Conservation (phyloP, 2,113 vertebrate species). For the Pelvicachromis taeniatus region DNA sequence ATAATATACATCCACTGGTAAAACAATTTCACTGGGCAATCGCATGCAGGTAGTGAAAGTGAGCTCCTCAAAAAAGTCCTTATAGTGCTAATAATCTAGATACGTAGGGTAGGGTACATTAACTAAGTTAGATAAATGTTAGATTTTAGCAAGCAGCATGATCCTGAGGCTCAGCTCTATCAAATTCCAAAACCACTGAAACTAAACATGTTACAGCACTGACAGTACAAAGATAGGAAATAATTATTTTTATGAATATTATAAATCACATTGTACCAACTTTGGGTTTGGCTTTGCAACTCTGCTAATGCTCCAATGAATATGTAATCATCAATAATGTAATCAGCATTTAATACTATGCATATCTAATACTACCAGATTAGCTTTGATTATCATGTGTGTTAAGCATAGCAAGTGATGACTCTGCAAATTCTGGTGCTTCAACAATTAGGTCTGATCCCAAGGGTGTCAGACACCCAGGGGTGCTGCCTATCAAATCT, state of each 20-base stretch:
- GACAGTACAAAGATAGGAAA: background rate
- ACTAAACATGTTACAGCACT: background rate
- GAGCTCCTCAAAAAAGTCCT: background rate
- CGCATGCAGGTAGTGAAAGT: too few species aligned
- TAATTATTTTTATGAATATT: background rate
- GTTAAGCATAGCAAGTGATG: background rate
- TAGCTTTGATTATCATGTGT: slow-evolving; percentile 12
- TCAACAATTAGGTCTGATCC: slow-evolving; percentile 23
- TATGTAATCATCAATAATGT: background rate
- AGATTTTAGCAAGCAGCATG: background rate
- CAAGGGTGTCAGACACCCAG: slow-evolving; percentile 17
- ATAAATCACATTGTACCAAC: background rate
- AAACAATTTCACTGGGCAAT: too few species aligned
- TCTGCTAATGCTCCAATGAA: background rate
- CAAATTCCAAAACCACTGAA: background rate
- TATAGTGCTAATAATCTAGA: background rate
- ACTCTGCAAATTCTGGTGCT: background rate
- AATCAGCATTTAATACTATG: background rate
- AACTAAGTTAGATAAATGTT: background rate
- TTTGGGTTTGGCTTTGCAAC: background rate
- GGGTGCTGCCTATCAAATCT: slow-evolving; percentile 59
- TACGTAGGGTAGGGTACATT: background rate
- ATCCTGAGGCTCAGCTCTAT: background rate
- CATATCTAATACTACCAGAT: background rate
- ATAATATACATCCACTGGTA: background rate